Evolutionary conservation across 2,888 invertebrate genomes (phyloP).

Genomic region (Lithophane semibrunnea): DNA sequence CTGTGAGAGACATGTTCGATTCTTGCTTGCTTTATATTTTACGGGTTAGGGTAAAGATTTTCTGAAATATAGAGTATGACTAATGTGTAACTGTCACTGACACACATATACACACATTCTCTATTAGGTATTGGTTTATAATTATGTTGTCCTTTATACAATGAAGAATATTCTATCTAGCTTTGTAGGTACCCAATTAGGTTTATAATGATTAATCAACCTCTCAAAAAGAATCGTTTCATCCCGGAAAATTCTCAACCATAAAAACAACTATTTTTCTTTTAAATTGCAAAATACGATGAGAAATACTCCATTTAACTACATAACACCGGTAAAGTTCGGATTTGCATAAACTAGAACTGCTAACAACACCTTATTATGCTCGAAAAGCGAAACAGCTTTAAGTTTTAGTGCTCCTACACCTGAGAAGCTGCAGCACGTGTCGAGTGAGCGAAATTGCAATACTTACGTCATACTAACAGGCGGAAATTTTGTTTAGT

Average conservation of each 20-base stretch:
- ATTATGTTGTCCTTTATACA: neutral
- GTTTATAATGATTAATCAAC: neutral
- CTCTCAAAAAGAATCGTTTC: neutral
- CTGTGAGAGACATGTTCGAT: neutral
- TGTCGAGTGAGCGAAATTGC: slow-evolving; percentile 53
- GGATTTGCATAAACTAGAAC: slow-evolving; percentile 56
- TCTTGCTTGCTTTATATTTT: neutral
- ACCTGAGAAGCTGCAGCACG: slow-evolving; percentile 27
- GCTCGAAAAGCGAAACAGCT: slow-evolving; percentile 45
- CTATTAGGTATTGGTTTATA: neutral
- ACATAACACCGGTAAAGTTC: slow-evolving; percentile 25
- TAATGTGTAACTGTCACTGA: neutral
- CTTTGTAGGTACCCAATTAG: neutral
- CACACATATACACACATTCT: neutral
- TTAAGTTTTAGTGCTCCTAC: slow-evolving; percentile 47
- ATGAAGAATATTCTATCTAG: neutral
- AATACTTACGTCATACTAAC: slow-evolving; percentile 28
- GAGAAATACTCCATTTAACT: slow-evolving; percentile 15
- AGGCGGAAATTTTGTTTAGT: slow-evolving; percentile 17
- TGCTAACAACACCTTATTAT: slow-evolving; percentile 45
- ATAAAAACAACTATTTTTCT: neutral
- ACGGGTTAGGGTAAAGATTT: neutral
- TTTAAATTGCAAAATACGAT: slow-evolving; percentile 13
- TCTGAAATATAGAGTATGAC: neutral
- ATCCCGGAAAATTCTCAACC: neutral